These are phyloP conservation scores for Chiloscyllium plagiosum DNA, from an alignment of 2,113 vertebrate species.

Conservation along the genomic window DNA sequence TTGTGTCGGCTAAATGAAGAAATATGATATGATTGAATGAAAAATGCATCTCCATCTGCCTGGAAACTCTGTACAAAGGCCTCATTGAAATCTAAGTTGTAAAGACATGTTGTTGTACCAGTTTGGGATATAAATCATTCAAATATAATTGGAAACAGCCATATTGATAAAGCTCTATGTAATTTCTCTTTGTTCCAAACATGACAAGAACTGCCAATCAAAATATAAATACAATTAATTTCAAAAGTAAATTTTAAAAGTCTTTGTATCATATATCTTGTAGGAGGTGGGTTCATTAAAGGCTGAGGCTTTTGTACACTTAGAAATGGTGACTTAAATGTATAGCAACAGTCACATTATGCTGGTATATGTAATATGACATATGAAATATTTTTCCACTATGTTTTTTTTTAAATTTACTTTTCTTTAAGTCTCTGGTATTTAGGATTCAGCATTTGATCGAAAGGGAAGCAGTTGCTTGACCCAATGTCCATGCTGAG, in stretches of 20 bases:
- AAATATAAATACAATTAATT: not conserved
- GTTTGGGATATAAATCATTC: not conserved
- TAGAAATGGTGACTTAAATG: not conserved
- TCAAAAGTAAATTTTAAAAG: not conserved
- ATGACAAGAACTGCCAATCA: not conserved
- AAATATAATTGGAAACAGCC: not conserved
- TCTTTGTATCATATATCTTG: not conserved
- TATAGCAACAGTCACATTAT: not conserved
- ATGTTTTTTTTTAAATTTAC: not conserved
- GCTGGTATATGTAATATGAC: not conserved
- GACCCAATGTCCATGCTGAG: not conserved
- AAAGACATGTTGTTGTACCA: not conserved
- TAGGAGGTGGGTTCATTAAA: not conserved
- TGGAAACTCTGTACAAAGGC: not conserved
- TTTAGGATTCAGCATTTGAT: not conserved
- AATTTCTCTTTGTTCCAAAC: not conserved
- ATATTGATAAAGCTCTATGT: not conserved
- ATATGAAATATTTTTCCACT: not conserved
- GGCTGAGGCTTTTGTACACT: not conserved
- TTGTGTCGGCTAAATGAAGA: not conserved
- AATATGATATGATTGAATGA: not conserved
- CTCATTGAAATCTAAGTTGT: not conserved
- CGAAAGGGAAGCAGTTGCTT: not conserved
- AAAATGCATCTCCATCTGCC: slow-evolving; percentile 9
- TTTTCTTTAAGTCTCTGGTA: not conserved